A percentile compares a stretch with the other conserved stretches of the same genome.
Conservation (phyloP, 2,113 vertebrate genomes). For the Notothenia coriiceps region DNA sequence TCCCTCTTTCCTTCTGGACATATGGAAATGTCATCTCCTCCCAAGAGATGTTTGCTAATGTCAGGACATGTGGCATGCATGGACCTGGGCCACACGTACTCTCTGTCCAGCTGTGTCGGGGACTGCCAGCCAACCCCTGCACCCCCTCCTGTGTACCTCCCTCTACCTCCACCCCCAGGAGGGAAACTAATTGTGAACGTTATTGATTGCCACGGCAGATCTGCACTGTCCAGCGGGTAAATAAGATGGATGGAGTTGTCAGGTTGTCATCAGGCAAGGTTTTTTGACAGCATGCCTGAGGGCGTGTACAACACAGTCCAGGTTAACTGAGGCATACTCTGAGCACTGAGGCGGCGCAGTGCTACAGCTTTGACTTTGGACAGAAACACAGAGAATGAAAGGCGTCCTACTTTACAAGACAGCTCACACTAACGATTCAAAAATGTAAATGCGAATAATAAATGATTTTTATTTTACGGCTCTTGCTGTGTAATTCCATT, state of each 20-base stretch:
- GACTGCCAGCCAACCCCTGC: constrained; percentile 45
- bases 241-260: constrained; percentile 85
- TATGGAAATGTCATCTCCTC: constrained; percentile 76
- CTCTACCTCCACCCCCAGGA: constrained; percentile 56
- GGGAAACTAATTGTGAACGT: constrained; percentile 84
- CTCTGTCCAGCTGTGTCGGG: constrained; percentile 74
- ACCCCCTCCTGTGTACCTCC: constrained; percentile 37
- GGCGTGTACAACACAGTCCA: constrained; percentile 72
- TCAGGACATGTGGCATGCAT: constrained; percentile 77
- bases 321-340: constrained; percentile 64
- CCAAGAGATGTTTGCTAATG: constrained; percentile 73
- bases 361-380: constrained; percentile 71
- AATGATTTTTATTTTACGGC: neutral
- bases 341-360: constrained; percentile 35
- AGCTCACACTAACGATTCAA: constrained; percentile 1
- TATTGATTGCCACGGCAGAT: constrained; percentile 83
- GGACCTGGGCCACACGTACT: constrained; percentile 60
- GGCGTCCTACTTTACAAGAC: constrained; percentile 39
- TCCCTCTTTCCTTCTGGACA: constrained; percentile 57
- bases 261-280: constrained; percentile 78
- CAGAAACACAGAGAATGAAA: constrained; percentile 32
- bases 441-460: neutral
- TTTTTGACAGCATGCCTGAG: constrained; percentile 76
- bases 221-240: constrained; percentile 79
- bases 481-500: neutral